phyloP scores from a whole-genome alignment of 2,797 vertebrate genomes.

The Chaetodon trifasciatus region DNA sequence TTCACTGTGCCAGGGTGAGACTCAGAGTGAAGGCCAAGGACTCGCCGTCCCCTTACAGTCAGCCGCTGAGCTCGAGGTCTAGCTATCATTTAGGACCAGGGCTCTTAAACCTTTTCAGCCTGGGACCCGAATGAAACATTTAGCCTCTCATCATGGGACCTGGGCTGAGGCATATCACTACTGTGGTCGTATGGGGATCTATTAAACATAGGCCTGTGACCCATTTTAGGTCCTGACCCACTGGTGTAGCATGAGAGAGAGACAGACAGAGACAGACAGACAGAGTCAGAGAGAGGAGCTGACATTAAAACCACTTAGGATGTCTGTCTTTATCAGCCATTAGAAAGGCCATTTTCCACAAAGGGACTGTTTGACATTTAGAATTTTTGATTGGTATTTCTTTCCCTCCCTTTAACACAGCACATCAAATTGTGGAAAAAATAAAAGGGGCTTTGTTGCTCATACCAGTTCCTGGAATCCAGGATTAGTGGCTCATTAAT shows the following conservation, averaged over 20 bases:
- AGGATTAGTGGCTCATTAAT: not conserved
- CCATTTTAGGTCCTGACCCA: slow-evolving; percentile 78
- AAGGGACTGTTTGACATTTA: slow-evolving; percentile 67
- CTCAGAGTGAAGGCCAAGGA: slow-evolving; percentile 76
- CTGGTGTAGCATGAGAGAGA: slow-evolving; percentile 42
- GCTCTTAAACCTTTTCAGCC: slow-evolving; percentile 76
- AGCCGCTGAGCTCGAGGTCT: slow-evolving; percentile 63
- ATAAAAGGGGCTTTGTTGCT: not conserved
- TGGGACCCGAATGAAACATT: slow-evolving; percentile 80
- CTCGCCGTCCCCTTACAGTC: slow-evolving; percentile 59
- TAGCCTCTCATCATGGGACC: slow-evolving; percentile 72
- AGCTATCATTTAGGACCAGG: slow-evolving; percentile 78
- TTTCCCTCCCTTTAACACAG: slow-evolving; percentile 2
- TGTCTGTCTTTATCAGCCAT: slow-evolving; percentile 63
- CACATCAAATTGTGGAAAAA: slow-evolving; percentile 3
- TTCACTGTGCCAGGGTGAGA: slow-evolving; percentile 69
- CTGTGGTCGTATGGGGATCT: slow-evolving; percentile 67
- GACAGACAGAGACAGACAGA: slow-evolving; percentile 16
- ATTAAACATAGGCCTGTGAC: slow-evolving; percentile 80
- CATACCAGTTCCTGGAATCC: not conserved
- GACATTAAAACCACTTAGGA: slow-evolving; percentile 66
- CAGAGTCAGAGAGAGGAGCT: slow-evolving; percentile 43
- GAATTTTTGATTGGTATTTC: slow-evolving; percentile 27
- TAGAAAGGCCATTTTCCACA: slow-evolving; percentile 47
- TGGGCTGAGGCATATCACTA: slow-evolving; percentile 65